phyloP scores from a whole-genome alignment of 1,140 invertebrate genomes.

The Asobara japonica region DNA sequence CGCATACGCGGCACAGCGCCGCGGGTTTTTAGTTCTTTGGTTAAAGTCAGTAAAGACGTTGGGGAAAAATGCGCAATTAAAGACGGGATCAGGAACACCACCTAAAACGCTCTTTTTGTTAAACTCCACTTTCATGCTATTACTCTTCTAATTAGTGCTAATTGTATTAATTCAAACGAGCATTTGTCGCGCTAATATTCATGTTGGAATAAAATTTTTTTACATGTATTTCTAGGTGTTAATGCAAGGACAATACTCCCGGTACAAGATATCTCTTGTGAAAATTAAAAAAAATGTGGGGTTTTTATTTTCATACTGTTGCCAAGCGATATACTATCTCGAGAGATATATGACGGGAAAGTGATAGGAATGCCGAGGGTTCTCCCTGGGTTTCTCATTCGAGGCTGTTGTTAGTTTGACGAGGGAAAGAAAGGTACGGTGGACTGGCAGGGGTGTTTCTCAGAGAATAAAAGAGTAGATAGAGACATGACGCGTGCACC shows the following conservation, averaged over 20 bases:
- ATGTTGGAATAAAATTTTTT: too few relatives aligned
- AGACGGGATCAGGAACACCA: too few relatives aligned
- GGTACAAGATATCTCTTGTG: neutral
- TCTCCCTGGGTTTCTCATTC: neutral
- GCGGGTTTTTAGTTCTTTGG: too few relatives aligned
- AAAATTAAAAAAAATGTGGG: neutral
- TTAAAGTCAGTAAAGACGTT: too few relatives aligned
- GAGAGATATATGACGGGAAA: conserved; percentile 4
- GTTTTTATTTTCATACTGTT: neutral
- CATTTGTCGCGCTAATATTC: too few relatives aligned
- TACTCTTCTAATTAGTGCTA: too few relatives aligned
- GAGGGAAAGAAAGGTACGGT: neutral
- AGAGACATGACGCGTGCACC: neutral
- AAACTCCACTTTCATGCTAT: too few relatives aligned
- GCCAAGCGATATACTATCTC: conserved; percentile 4
- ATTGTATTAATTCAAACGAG: too few relatives aligned
- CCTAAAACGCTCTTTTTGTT: too few relatives aligned
- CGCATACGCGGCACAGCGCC: too few relatives aligned
- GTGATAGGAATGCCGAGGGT: neutral
- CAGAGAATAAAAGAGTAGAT: neutral
- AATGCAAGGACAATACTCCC: neutral
- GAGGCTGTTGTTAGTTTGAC: neutral
- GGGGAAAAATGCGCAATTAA: too few relatives aligned
- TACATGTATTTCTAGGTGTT: too few relatives aligned
- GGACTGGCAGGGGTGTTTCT: neutral